Conservation (phyloP, 2,113 vertebrate species). For the Megaceryle torquata region DNA sequence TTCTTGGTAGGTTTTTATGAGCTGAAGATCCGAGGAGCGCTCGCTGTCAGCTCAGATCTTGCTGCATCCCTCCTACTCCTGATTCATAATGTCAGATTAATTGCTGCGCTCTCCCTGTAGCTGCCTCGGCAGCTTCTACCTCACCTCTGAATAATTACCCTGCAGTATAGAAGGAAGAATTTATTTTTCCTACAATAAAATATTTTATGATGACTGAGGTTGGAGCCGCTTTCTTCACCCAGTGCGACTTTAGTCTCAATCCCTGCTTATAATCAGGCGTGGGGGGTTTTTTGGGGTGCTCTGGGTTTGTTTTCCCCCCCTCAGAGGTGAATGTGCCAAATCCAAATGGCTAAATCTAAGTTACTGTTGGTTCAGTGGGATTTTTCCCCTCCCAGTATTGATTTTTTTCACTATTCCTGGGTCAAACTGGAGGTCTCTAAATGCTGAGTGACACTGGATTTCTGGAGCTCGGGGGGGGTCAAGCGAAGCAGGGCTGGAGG, state of each 20-base stretch:
- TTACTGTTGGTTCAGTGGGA: fast-evolving
- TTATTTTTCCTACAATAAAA: slow-evolving; percentile 45
- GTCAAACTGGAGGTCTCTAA: not conserved
- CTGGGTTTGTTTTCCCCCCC: fast-evolving
- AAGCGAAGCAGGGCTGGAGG: not conserved
- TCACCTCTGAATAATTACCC: not conserved
- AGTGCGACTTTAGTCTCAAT: not conserved
- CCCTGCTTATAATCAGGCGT: fast-evolving
- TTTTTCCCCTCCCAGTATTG: fast-evolving
- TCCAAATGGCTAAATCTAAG: not conserved
- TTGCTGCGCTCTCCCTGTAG: not conserved
- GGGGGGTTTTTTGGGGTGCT: not conserved
- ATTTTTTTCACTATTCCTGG: not conserved
- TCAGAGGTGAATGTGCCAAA: not conserved
- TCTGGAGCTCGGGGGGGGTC: not conserved
- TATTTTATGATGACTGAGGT: not conserved
- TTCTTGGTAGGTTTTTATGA: not conserved
- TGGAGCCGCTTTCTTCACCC: not conserved
- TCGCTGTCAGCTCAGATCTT: fast-evolving
- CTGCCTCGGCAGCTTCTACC: fast-evolving
- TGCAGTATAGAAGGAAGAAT: not conserved
- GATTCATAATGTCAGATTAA: not conserved
- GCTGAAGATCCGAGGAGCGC: not conserved
- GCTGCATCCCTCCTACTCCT: not conserved
- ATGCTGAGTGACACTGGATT: not conserved